Evolutionary conservation across 2,888 invertebrate species (phyloP).

Genomic region (Emmelina monodactyla): DNA sequence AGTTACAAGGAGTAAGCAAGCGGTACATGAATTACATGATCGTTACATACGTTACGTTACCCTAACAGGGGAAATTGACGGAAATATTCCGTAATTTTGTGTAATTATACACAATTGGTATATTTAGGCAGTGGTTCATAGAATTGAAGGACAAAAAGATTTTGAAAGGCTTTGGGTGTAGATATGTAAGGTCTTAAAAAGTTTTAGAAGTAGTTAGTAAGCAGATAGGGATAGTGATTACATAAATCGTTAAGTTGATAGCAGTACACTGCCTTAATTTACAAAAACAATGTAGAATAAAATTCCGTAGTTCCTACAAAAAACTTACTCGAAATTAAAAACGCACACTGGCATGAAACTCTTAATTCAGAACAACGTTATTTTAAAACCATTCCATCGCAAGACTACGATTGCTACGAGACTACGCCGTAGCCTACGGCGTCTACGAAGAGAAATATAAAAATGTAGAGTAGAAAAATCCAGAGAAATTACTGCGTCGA

Average conservation of each 20-base stretch:
- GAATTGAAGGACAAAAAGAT: too few species aligned
- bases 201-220: background rate
- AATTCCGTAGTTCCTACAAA: too few species aligned
- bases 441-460: slow-evolving; percentile 49
- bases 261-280: background rate
- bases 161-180: background rate
- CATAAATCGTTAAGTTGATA: background rate
- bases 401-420: slow-evolving; percentile 12
- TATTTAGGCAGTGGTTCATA: too few species aligned
- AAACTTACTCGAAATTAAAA: too few species aligned
- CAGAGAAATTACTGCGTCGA: slow-evolving; percentile 52
- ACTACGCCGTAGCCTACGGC: slow-evolving; percentile 35
- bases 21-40: slow-evolving; percentile 18
- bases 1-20: slow-evolving; percentile 6
- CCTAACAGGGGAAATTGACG: too few species aligned
- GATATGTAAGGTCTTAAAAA: background rate
- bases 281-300: too few species aligned
- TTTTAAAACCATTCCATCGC: too few species aligned
- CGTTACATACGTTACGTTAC: slow-evolving; percentile 28
- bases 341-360: too few species aligned
- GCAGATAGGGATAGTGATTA: background rate
- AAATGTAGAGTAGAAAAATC: too few species aligned
- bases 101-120: too few species aligned
- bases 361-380: too few species aligned
- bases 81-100: too few species aligned